A percentile compares a stretch with the other conserved stretches of the same genome.
These are phyloP conservation scores for Elephantulus edwardii DNA, from an alignment of 2,113 vertebrate genomes.

Conservation along the genomic window DNA sequence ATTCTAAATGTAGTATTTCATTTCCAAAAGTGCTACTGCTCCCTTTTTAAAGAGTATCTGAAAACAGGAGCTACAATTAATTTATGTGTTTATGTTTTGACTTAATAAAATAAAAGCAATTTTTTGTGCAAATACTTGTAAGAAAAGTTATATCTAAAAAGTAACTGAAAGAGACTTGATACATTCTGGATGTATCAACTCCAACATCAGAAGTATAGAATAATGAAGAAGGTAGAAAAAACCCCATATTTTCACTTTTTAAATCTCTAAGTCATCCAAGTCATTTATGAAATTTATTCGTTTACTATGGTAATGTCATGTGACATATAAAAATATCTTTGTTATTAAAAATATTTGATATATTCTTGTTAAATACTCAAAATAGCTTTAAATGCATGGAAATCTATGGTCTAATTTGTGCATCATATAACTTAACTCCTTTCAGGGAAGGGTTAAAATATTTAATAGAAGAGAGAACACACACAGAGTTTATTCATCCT, in stretches of 20 bases:
- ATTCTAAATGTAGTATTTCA: constrained; percentile 21
- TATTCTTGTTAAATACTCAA: constrained; percentile 9
- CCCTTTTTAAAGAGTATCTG: neutral
- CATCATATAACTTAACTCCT: neutral
- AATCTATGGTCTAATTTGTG: neutral
- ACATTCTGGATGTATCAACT: neutral
- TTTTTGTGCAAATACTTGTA: neutral
- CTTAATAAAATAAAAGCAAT: neutral
- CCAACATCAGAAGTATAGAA: neutral
- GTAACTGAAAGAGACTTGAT: neutral
- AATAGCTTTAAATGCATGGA: neutral
- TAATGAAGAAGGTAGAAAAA: neutral
- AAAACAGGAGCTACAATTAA: neutral
- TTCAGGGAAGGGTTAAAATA: neutral
- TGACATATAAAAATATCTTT: neutral
- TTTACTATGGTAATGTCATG: constrained; percentile 10
- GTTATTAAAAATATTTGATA: neutral
- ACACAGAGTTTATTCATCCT: neutral
- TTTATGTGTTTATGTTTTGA: neutral
- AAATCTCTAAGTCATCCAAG: neutral
- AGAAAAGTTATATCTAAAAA: neutral
- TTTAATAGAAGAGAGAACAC: neutral
- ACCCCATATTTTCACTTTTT: constrained; percentile 30
- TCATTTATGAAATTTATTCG: constrained; percentile 13
- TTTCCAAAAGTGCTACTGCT: neutral